phyloP scores from a whole-genome alignment of 2,888 invertebrate genomes.

The Drosophila nr. perissopoda region DNA sequence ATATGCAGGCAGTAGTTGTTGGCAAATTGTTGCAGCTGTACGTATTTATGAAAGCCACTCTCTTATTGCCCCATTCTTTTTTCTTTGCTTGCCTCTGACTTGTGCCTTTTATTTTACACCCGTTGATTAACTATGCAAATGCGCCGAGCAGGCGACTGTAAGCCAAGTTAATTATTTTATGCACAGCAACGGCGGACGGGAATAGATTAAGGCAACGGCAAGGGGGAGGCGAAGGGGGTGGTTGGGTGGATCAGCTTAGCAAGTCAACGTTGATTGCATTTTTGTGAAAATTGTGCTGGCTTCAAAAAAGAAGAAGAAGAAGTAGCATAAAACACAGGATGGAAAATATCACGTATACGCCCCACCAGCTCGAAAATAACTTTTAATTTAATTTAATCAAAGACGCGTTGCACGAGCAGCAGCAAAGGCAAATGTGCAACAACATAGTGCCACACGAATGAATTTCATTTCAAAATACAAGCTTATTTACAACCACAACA shows the following conservation, averaged over 20 bases:
- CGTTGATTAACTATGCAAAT: constrained; percentile 72
- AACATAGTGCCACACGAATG: constrained; percentile 36
- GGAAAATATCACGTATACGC: constrained; percentile 25
- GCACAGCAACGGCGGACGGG: constrained; percentile 29
- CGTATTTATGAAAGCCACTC: neutral
- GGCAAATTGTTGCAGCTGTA: neutral
- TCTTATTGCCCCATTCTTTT: neutral
- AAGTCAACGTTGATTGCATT: constrained; percentile 69
- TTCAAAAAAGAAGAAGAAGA: constrained; percentile 16
- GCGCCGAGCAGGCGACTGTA: constrained; percentile 40
- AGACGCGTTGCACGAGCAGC: constrained; percentile 31
- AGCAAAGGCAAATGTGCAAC: constrained; percentile 13
- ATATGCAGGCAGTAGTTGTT: constrained; percentile 1
- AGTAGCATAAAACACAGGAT: neutral
- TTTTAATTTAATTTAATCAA: constrained; percentile 73
- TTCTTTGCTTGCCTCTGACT: neutral
- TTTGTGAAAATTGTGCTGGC: constrained; percentile 35
- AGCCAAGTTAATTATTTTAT: constrained; percentile 74
- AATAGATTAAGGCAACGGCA: neutral
- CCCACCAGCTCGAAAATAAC: constrained; percentile 44
- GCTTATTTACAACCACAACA: constrained; percentile 8
- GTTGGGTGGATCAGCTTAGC: constrained; percentile 39
- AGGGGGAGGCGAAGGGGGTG: neutral
- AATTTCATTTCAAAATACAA: constrained; percentile 68
- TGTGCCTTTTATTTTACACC: constrained; percentile 13